These are phyloP conservation scores for Muschampia plurimacula DNA, from an alignment of 2,888 invertebrate species.

Conservation along the genomic window DNA sequence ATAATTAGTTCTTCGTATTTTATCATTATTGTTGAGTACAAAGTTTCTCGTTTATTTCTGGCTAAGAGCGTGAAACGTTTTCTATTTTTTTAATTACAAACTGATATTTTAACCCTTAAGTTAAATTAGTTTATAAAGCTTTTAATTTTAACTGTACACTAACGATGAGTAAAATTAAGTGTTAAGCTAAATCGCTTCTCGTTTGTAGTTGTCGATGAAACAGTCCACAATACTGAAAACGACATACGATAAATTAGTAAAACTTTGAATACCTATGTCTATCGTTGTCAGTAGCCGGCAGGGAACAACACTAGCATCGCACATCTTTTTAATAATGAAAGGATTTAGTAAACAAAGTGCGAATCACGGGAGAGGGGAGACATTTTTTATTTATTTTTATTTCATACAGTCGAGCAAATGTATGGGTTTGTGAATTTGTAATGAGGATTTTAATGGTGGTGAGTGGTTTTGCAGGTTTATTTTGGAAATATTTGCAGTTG, in stretches of 20 bases:
- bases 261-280: constrained; percentile 47
- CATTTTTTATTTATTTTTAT: constrained; percentile 53
- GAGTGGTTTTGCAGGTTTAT: constrained; percentile 8
- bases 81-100: too few relatives aligned
- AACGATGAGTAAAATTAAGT: too few relatives aligned
- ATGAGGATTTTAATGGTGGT: constrained; percentile 43
- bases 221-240: not conserved
- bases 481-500: not conserved
- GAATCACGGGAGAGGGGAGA: constrained; percentile 50
- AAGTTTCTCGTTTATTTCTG: too few relatives aligned
- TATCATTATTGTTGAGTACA: too few relatives aligned
- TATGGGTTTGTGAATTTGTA: constrained; percentile 42
- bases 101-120: too few relatives aligned
- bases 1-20: too few relatives aligned
- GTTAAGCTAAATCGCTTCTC: not conserved
- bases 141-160: too few relatives aligned
- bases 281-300: constrained; percentile 56
- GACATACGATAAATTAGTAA: constrained; percentile 33
- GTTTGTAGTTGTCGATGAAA: constrained; percentile 3
- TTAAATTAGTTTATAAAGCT: too few relatives aligned
- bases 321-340: constrained; percentile 82
- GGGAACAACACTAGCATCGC: constrained; percentile 62
- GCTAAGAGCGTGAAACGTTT: too few relatives aligned
- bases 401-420: constrained; percentile 41
- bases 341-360: constrained; percentile 75